These are phyloP conservation scores for Holacanthella duospinosa DNA, from an alignment of 2,888 invertebrate species.

Conservation along the genomic window DNA sequence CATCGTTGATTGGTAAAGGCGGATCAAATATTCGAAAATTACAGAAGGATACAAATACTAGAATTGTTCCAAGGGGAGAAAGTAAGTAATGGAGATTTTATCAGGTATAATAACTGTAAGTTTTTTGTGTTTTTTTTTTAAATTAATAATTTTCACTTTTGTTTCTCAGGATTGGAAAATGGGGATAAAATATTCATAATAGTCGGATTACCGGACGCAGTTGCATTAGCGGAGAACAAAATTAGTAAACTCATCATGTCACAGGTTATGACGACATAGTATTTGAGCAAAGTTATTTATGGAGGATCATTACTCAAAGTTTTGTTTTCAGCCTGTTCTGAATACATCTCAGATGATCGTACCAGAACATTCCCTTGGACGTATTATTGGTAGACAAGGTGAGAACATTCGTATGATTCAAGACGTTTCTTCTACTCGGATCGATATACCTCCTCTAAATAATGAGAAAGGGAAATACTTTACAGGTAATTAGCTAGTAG, in stretches of 20 bases:
- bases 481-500: no score
- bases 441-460: neutral
- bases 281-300: constrained; percentile 43
- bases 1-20: constrained; percentile 48
- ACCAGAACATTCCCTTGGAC: constrained; percentile 46
- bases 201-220: constrained; percentile 55
- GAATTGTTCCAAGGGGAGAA: constrained; percentile 46
- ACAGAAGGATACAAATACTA: constrained; percentile 60
- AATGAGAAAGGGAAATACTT: neutral
- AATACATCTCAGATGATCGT: constrained; percentile 12
- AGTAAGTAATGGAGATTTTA: constrained; percentile 27
- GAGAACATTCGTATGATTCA: constrained; percentile 61
- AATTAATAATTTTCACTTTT: no score
- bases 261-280: constrained; percentile 46
- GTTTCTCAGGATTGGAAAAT: constrained; percentile 44
- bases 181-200: constrained; percentile 57
- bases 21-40: constrained; percentile 67
- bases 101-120: constrained; percentile 6
- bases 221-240: constrained; percentile 59
- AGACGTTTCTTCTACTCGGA: constrained; percentile 54
- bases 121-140: no score
- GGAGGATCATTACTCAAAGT: neutral
- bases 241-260: constrained; percentile 57
- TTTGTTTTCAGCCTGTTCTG: neutral
- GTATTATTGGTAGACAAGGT: constrained; percentile 65